Conservation (phyloP, 2,888 invertebrate genomes). For the Drosophila robusta region DNA sequence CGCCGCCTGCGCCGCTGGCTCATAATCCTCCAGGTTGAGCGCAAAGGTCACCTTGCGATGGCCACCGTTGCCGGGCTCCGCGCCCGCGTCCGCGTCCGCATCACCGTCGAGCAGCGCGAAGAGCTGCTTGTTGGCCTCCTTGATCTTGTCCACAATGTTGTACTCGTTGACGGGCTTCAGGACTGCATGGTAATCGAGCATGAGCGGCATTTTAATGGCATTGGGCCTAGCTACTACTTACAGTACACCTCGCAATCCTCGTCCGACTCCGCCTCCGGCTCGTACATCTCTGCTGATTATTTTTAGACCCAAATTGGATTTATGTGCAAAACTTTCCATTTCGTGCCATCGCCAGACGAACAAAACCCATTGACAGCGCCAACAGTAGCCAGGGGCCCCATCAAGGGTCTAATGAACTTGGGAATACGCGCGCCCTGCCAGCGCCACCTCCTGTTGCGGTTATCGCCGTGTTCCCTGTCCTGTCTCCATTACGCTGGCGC, state of each 20-base stretch:
- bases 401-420: constrained; percentile 75
- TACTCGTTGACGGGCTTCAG: constrained; percentile 86
- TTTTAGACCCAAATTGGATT: constrained; percentile 56
- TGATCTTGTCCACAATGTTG: constrained; percentile 86
- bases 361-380: constrained; percentile 21
- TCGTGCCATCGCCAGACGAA: constrained; percentile 50
- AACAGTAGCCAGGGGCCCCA: constrained; percentile 36
- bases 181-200: constrained; percentile 75
- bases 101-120: constrained; percentile 76
- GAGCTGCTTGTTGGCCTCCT: constrained; percentile 86
- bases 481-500: constrained; percentile 44
- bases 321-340: constrained; percentile 71
- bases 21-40: constrained; percentile 86
- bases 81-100: constrained; percentile 36
- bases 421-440: constrained; percentile 12
- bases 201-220: constrained; percentile 51
- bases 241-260: constrained; percentile 85
- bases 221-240: constrained; percentile 66
- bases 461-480: constrained; percentile 50
- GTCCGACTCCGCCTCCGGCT: constrained; percentile 84
- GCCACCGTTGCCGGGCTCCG: constrained; percentile 13
- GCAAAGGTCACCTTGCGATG: constrained; percentile 86
- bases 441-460: constrained; percentile 51
- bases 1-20: constrained; percentile 75
- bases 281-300: constrained; percentile 76